These are phyloP conservation scores for Heliopora coerulea DNA, from an alignment of 92 coral and sea anemone genomes.

Conservation along the genomic window DNA sequence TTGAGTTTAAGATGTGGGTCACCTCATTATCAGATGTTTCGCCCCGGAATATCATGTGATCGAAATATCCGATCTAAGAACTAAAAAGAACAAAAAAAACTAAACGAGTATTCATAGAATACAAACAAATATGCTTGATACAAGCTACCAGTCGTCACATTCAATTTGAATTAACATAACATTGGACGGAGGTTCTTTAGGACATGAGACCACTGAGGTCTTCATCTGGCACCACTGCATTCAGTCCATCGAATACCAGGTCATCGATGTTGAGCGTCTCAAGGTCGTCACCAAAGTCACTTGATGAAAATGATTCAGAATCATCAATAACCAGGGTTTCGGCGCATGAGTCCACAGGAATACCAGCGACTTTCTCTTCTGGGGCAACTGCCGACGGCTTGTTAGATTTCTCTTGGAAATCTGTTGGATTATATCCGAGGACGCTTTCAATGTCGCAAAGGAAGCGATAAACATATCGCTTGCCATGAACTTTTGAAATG, in stretches of 20 bases:
- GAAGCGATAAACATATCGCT: constrained; percentile 91
- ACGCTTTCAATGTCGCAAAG: constrained; percentile 83
- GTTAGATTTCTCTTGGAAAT: neutral
- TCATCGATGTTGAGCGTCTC: constrained; percentile 9
- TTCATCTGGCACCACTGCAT: constrained; percentile 29
- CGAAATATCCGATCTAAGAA: constrained; percentile 41
- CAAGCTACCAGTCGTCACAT: constrained; percentile 75
- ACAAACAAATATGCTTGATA: constrained; percentile 70
- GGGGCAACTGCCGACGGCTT: neutral
- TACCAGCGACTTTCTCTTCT: constrained; percentile 3
- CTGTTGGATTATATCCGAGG: constrained; percentile 90
- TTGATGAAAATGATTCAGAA: neutral
- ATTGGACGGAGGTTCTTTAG: neutral
- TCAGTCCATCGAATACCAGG: constrained; percentile 16
- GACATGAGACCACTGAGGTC: constrained; percentile 9
- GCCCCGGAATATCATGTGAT: too few species aligned
- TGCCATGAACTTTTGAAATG: constrained; percentile 92
- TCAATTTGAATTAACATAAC: constrained; percentile 19
- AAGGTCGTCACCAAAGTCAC: constrained; percentile 12
- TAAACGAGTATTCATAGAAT: constrained; percentile 26
- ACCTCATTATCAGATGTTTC: too few species aligned
- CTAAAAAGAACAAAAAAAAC: neutral
- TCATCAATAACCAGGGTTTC: constrained; percentile 2
- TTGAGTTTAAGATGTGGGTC: too few species aligned
- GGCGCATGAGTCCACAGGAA: constrained; percentile 23